phyloP scores from a whole-genome alignment of 35 echinoderm and acorn worm genomes.

The Ptychodera flava region DNA sequence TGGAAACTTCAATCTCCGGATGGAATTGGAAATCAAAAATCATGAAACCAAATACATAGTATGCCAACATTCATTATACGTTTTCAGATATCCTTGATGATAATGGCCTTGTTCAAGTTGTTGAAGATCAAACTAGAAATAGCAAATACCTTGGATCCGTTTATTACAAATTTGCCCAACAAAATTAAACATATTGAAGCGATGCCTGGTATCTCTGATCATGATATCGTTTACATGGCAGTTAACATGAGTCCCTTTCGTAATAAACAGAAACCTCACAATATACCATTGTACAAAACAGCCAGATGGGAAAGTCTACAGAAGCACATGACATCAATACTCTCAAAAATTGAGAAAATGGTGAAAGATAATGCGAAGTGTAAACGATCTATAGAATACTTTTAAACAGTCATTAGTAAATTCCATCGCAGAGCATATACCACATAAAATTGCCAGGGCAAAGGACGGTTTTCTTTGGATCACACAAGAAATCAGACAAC shows the following conservation, averaged over 20 bases:
- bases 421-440: slow-evolving; percentile 11
- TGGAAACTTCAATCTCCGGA: slow-evolving; percentile 12
- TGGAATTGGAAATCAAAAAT: slow-evolving; percentile 8
- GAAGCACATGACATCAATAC: background rate
- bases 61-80: slow-evolving; percentile 11
- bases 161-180: background rate
- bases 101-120: slow-evolving; percentile 12
- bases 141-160: background rate
- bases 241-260: slow-evolving; percentile 7
- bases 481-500: too few relatives aligned
- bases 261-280: slow-evolving; percentile 11
- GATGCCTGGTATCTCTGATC: too few relatives aligned
- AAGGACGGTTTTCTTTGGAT: slow-evolving; percentile 27
- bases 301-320: background rate
- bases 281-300: slow-evolving; percentile 16
- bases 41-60: slow-evolving; percentile 3
- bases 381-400: background rate
- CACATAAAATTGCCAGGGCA: slow-evolving; percentile 4
- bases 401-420: slow-evolving; percentile 2
- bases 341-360: background rate
- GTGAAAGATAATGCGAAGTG: background rate
- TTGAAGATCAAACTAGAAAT: slow-evolving; percentile 26
- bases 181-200: slow-evolving; percentile 8
- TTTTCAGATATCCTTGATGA: slow-evolving; percentile 27
- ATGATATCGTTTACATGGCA: background rate